These are phyloP conservation scores for Leptinotarsa juncta DNA, from an alignment of 2,888 invertebrate species.

Conservation along the genomic window DNA sequence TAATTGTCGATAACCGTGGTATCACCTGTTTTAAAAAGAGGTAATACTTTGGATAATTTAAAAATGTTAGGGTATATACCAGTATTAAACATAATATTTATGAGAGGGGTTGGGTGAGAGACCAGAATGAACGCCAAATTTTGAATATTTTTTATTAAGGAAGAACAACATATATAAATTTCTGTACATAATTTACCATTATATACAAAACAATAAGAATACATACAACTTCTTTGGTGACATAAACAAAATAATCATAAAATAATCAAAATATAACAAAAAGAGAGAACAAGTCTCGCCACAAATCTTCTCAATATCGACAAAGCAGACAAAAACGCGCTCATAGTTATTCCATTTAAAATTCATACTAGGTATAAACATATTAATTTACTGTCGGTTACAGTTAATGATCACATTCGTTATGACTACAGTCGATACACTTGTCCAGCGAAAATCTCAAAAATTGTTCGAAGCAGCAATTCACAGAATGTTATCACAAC, in stretches of 20 bases:
- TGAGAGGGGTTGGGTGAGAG: neutral
- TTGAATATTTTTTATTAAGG: slow-evolving; percentile 55
- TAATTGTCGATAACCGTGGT: too few species aligned
- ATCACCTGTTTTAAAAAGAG: too few species aligned
- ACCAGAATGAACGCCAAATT: neutral
- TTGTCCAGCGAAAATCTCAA: slow-evolving; percentile 8
- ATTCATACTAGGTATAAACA: slow-evolving; percentile 31
- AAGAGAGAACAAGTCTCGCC: slow-evolving; percentile 49
- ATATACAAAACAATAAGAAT: slow-evolving; percentile 63
- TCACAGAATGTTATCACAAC: neutral
- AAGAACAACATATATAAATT: slow-evolving; percentile 67
- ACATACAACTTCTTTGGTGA: slow-evolving; percentile 66
- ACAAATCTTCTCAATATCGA: slow-evolving; percentile 52
- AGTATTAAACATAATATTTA: too few species aligned
- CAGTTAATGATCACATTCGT: slow-evolving; percentile 22
- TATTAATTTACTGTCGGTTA: slow-evolving; percentile 17
- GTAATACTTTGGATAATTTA: too few species aligned
- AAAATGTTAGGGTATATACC: too few species aligned
- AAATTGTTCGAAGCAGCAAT: neutral
- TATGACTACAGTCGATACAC: slow-evolving; percentile 15
- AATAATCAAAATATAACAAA: slow-evolving; percentile 51
- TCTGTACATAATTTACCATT: slow-evolving; percentile 65
- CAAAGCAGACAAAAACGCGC: slow-evolving; percentile 22
- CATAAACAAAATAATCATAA: slow-evolving; percentile 58
- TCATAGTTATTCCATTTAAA: slow-evolving; percentile 27